Evolutionary conservation across 2,888 invertebrate genomes (phyloP).

Genomic region (Drosophila bunnanda): DNA sequence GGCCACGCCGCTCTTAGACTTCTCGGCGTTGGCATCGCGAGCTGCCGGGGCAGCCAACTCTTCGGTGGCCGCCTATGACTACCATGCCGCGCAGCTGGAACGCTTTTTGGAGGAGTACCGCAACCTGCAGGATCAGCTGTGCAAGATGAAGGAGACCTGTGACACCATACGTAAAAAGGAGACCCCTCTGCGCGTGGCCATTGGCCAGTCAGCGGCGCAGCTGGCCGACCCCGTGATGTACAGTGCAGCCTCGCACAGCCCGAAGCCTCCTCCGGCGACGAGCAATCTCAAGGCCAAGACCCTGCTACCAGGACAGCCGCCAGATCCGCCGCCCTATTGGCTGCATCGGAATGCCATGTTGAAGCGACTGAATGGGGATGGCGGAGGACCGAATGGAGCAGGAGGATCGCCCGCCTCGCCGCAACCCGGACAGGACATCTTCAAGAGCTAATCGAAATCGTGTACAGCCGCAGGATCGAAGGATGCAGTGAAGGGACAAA

Average conservation of each 20-base stretch:
- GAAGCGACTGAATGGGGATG: conserved; percentile 83
- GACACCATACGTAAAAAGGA: conserved; percentile 87
- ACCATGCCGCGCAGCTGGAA: conserved; percentile 92
- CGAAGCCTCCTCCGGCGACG: conserved; percentile 85
- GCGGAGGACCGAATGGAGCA: conserved; percentile 53
- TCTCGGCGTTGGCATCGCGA: conserved; percentile 77
- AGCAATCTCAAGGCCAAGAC: conserved; percentile 87
- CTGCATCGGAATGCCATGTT: conserved; percentile 85
- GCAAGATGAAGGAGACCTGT: conserved; percentile 92
- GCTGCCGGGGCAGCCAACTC: conserved; percentile 81
- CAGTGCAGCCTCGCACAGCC: conserved; percentile 78
- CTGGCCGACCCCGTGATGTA: conserved; percentile 85
- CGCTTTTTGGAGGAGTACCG: conserved; percentile 92
- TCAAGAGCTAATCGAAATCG: conserved; percentile 85
- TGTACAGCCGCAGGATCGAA: conserved; percentile 60
- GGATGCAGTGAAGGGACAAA: not conserved
- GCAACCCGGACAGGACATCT: conserved; percentile 84
- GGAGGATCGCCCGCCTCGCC: conserved; percentile 58
- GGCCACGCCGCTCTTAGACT: conserved; percentile 83
- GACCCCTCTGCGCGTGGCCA: conserved; percentile 78
- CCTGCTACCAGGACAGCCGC: conserved; percentile 83
- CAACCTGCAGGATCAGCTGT: conserved; percentile 90
- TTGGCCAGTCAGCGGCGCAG: conserved; percentile 79
- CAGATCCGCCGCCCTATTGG: conserved; percentile 85
- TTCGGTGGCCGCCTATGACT: conserved; percentile 88